Evolutionary conservation across 2,113 vertebrate genomes (phyloP).

Genomic region (Bufo gargarizans): DNA sequence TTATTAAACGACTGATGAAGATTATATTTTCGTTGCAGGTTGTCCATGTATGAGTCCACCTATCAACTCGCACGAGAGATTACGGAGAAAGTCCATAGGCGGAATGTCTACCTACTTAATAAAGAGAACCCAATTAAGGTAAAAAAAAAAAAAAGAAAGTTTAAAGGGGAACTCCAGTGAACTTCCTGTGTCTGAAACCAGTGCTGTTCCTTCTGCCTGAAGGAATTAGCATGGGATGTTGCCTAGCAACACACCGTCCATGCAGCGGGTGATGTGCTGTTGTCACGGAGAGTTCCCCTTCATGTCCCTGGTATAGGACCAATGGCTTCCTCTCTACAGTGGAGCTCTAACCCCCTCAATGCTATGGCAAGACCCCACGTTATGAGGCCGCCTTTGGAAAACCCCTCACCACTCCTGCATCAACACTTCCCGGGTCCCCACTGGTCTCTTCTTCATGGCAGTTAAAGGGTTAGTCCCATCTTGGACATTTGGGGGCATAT

Average conservation of each 20-base stretch:
- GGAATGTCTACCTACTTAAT: conserved; percentile 83
- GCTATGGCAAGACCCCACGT: too few relatives aligned
- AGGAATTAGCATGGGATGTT: too few relatives aligned
- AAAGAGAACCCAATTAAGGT: conserved; percentile 90
- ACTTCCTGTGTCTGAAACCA: background rate
- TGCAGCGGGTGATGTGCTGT: background rate
- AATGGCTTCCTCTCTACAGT: background rate
- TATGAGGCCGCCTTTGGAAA: too few relatives aligned
- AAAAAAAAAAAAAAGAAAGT: background rate
- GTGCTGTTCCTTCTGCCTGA: background rate
- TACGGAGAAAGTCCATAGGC: conserved; percentile 89
- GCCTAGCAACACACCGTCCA: too few relatives aligned
- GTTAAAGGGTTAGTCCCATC: too few relatives aligned
- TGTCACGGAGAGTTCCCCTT: background rate
- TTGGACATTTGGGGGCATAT: too few relatives aligned
- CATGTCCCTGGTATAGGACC: background rate
- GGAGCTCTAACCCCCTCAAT: too few relatives aligned
- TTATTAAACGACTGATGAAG: background rate
- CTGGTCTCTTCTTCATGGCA: too few relatives aligned
- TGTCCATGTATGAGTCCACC: conserved; percentile 83
- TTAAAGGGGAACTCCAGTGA: background rate
- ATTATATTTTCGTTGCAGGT: conserved; percentile 71
- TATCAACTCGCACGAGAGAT: conserved; percentile 88
- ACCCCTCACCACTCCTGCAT: too few relatives aligned
- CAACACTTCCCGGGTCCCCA: too few relatives aligned